Percentiles rank a stretch among this genome's conserved stretches.
These are phyloP conservation scores for Leptodactylus fallax DNA, from an alignment of 2,797 vertebrate species.

Conservation along the genomic window DNA sequence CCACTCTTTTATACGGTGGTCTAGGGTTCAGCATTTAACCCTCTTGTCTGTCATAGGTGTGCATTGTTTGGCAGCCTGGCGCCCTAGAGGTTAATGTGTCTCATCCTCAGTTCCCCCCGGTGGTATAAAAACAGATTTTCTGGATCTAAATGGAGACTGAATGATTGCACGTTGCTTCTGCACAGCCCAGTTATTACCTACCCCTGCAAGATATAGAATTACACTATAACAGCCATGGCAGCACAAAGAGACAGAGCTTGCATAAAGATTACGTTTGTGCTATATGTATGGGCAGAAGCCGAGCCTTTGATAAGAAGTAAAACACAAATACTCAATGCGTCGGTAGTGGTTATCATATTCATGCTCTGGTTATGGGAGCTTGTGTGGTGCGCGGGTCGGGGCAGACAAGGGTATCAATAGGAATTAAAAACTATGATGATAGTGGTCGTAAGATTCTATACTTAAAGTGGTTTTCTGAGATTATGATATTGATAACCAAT, in stretches of 20 bases:
- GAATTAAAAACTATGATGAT: no score
- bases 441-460: no score
- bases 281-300: neutral
- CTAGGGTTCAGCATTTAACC: constrained; percentile 29
- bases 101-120: constrained; percentile 30
- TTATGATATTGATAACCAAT: no score
- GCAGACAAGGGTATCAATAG: neutral
- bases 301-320: constrained; percentile 13
- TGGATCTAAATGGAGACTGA: constrained; percentile 51
- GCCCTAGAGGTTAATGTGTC: constrained; percentile 35
- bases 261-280: constrained; percentile 49
- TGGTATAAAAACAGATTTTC: constrained; percentile 52
- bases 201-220: constrained; percentile 51
- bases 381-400: neutral
- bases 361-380: neutral
- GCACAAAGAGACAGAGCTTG: constrained; percentile 49
- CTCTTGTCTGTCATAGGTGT: constrained; percentile 10
- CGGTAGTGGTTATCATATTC: constrained; percentile 4
- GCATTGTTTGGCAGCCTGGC: constrained; percentile 35
- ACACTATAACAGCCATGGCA: constrained; percentile 46
- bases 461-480: no score
- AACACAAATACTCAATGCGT: constrained; percentile 12
- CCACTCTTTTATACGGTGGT: neutral
- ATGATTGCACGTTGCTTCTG: constrained; percentile 57
- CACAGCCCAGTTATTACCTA: constrained; percentile 57